Conservation (phyloP, 2,888 invertebrate species). For the Trichopoda pennipes region DNA sequence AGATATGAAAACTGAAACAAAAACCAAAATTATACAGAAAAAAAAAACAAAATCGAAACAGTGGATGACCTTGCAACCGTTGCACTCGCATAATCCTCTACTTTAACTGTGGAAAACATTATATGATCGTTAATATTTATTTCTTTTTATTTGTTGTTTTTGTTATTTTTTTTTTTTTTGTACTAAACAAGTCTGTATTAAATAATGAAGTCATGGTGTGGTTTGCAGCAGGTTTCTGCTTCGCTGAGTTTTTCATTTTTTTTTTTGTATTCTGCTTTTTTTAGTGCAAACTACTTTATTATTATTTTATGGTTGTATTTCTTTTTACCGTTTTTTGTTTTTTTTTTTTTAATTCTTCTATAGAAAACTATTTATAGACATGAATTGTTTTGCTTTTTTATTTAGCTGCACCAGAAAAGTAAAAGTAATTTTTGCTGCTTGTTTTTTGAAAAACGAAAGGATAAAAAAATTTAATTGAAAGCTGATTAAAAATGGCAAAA, state of each 20-base stretch:
- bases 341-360: conserved; percentile 26
- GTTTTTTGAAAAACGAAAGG: neutral
- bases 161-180: conserved; percentile 17
- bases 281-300: conserved; percentile 12
- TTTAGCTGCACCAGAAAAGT: conserved; percentile 29
- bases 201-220: conserved; percentile 68
- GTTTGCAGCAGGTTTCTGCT: conserved; percentile 70
- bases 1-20: conserved; percentile 33
- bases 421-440: conserved; percentile 40
- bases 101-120: conserved; percentile 51
- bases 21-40: conserved; percentile 33
- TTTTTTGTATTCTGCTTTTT: conserved; percentile 29
- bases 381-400: neutral
- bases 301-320: conserved; percentile 30
- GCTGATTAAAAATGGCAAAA: neutral
- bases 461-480: neutral
- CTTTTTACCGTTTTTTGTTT: conserved; percentile 38
- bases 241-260: conserved; percentile 61
- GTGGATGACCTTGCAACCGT: conserved; percentile 80
- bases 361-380: conserved; percentile 33
- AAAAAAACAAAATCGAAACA: conserved; percentile 64
- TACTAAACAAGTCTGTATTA: conserved; percentile 66
- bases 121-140: conserved; percentile 24
- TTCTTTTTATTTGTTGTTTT: conserved; percentile 4
- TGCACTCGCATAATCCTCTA: conserved; percentile 71